Base-by-base conservation (phyloP, 2,797 vertebrate genomes). In the Tolypeutes matacus region DNA sequence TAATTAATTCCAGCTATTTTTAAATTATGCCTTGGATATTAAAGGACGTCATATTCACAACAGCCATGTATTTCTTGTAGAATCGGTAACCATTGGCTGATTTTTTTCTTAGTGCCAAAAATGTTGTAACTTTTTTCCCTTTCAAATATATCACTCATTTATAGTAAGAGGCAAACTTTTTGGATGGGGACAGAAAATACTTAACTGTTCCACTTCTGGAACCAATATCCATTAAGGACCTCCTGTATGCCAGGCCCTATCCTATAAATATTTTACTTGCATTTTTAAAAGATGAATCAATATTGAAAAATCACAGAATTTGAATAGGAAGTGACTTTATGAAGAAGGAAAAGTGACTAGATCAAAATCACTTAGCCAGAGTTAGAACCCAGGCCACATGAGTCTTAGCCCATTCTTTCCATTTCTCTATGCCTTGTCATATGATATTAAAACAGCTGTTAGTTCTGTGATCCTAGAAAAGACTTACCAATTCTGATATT, bases 1-100 rank as follows among this genome's bases (percentile, higher is more conserved):
- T 95, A 97, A 97, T 97, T 97, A 96, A 97, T 96, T 95, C 94
- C 69, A 96, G 94, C 89, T 97, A 97, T 97, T 97, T 97, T 96
- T 95, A 96, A 96, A 94, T 92, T 93, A 88, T 90, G 93, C 93
- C 87, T 96, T 93, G 87, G 93, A 94, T 97, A 86, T 96, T 92
- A 95, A 96, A 95, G 95, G 73, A 85, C 39, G 3, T 92, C 81
- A 73, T 84, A 81, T 94, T 94, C 92, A 91, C 77, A 87, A 83
- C 75, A 89, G 93, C 93, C 81, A 92, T 93, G 91, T 95, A 92
- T 94, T 93, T 97, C 93, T 93, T 87, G 53, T 73, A 95, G 94
- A 92, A 49, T 93, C 88, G 17, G 58, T 89, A 56, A 94, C 46
- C 49, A 51, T 42, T 81, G 82, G 91, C 85, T 95, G 72, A 58